phyloP scores from a whole-genome alignment of 2,113 vertebrate species.

The Sterrhoptilus dennistouni region DNA sequence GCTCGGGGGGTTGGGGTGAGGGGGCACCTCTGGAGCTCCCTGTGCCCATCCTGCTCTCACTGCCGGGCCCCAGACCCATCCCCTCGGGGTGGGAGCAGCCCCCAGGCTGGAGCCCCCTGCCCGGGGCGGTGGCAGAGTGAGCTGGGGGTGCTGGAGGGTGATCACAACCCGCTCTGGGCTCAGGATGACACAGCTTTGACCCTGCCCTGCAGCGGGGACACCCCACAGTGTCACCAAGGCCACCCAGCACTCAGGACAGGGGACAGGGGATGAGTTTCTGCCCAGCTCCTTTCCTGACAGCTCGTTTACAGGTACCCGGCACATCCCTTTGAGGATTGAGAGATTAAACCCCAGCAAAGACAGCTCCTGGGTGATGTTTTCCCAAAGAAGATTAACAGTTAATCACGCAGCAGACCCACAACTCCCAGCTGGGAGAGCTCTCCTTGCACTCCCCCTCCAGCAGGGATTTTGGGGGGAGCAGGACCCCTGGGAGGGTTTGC shows the following conservation, averaged over 20 bases:
- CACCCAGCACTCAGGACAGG: background rate
- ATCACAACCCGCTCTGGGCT: accelerated
- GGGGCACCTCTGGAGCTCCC: background rate
- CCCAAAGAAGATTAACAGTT: background rate
- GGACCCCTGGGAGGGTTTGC: background rate
- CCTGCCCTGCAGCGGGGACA: background rate
- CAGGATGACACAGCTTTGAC: background rate
- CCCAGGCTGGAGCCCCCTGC: background rate
- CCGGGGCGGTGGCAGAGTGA: accelerated
- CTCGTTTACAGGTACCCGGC: background rate
- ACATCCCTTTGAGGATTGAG: background rate
- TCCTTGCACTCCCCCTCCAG: background rate
- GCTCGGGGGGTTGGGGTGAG: background rate
- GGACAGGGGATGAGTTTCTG: background rate
- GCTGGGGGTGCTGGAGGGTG: background rate
- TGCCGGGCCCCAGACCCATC: background rate
- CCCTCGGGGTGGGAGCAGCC: background rate
- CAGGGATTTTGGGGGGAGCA: accelerated
- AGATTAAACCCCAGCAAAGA: background rate
- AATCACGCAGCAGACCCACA: background rate
- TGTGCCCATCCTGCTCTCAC: background rate
- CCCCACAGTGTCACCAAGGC: accelerated
- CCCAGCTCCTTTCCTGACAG: accelerated
- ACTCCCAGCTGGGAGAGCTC: accelerated
- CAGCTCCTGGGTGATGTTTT: accelerated